phyloP scores from a whole-genome alignment of 2,113 vertebrate species.

The Puma concolor region DNA sequence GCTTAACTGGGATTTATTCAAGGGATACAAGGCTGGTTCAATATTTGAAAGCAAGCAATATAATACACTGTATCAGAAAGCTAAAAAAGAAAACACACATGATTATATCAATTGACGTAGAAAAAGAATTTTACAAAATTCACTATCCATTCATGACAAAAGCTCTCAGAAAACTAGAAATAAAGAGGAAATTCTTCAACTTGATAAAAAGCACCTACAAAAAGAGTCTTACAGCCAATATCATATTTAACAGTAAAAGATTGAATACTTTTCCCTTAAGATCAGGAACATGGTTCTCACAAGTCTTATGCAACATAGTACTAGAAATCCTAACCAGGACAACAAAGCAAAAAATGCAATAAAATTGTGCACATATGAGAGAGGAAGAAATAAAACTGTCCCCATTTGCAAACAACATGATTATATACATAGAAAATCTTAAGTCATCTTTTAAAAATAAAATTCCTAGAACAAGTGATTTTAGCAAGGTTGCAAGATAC shows the following conservation, averaged over 20 bases:
- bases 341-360: neutral
- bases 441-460: neutral
- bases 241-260: neutral
- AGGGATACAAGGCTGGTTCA: neutral
- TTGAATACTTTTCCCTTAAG: neutral
- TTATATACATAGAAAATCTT: neutral
- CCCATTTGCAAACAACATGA: neutral
- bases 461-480: neutral
- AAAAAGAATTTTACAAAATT: neutral
- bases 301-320: neutral
- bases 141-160: neutral
- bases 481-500: neutral
- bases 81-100: neutral
- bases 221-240: neutral
- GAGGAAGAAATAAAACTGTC: neutral
- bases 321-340: neutral
- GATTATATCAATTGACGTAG: neutral
- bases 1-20: neutral
- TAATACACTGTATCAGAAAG: neutral
- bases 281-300: neutral
- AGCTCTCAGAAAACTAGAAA: neutral
- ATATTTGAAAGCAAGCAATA: neutral
- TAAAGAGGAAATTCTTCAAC: neutral
- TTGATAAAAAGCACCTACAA: neutral
- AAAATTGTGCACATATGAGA: neutral